Conservation (phyloP, 92 coral and sea anemone genomes). For the Nematostella vectensis region DNA sequence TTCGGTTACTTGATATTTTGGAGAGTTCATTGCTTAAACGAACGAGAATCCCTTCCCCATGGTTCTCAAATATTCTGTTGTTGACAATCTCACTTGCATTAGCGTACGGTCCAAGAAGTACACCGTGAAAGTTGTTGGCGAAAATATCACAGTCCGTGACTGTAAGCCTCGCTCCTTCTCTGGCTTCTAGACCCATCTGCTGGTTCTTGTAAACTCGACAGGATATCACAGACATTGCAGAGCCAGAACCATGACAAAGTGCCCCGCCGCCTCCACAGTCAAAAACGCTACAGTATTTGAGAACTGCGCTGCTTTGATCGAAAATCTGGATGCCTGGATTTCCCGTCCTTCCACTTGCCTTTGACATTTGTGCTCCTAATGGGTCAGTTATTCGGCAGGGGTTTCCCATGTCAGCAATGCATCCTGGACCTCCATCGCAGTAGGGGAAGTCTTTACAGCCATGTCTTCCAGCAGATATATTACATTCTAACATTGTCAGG, state of each 20-base stretch:
- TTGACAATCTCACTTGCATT: constrained; percentile 23
- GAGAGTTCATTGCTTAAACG: background rate
- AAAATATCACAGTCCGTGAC: constrained; percentile 38
- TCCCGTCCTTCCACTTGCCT: constrained; percentile 29
- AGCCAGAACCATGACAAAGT: constrained; percentile 25
- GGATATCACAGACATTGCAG: constrained; percentile 18
- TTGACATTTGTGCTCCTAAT: constrained; percentile 15
- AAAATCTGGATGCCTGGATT: constrained; percentile 27
- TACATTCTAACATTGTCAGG: constrained; percentile 3
- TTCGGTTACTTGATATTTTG: constrained; percentile 21
- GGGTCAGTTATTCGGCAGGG: constrained; percentile 41
- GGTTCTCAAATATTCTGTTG: constrained; percentile 54
- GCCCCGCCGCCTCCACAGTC: constrained; percentile 49
- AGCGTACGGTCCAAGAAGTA: constrained; percentile 32
- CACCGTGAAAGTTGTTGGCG: constrained; percentile 39
- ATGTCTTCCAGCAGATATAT: constrained; percentile 28
- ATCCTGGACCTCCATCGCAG: constrained; percentile 63
- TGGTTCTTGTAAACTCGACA: constrained; percentile 52
- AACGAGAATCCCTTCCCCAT: constrained; percentile 36
- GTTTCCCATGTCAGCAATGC: constrained; percentile 31
- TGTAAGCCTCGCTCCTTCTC: constrained; percentile 42
- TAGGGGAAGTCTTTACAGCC: constrained; percentile 71
- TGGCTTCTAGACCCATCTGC: constrained; percentile 48
- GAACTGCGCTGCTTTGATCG: constrained; percentile 13
- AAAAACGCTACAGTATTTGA: constrained; percentile 42